Conservation (phyloP, 2,113 vertebrate genomes). For the Zosterops hypoxanthus region DNA sequence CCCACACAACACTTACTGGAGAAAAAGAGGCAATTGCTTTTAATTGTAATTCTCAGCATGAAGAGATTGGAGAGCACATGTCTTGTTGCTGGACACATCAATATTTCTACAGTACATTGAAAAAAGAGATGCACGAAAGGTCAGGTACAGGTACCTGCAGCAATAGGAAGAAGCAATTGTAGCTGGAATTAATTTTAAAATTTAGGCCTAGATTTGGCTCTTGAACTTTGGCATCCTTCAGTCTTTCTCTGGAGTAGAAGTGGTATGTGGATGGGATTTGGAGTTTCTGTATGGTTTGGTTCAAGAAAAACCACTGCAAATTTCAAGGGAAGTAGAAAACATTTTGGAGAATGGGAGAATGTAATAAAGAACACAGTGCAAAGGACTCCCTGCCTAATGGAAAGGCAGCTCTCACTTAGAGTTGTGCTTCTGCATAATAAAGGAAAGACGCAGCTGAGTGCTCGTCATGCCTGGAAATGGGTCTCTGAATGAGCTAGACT, state of each 20-base stretch:
- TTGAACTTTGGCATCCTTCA: not conserved
- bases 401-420: not conserved
- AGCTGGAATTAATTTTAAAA: not conserved
- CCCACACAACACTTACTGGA: conserved; percentile 6
- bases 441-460: not conserved
- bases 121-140: not conserved
- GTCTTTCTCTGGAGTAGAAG: not conserved
- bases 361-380: not conserved
- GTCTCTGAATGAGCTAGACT: not conserved
- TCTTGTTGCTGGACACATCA: not conserved
- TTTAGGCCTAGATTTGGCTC: not conserved
- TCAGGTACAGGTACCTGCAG: not conserved
- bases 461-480: not conserved
- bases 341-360: not conserved
- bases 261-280: not conserved
- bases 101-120: not conserved
- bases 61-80: not conserved
- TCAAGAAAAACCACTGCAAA: not conserved
- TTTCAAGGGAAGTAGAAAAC: not conserved
- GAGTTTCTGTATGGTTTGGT: not conserved
- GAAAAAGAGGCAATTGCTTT: conserved; percentile 38
- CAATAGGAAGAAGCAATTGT: not conserved
- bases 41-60: not conserved
- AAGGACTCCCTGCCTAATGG: not conserved
- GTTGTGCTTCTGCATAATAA: not conserved